phyloP scores from a whole-genome alignment of 2,888 invertebrate genomes.

The Phortica okadai region DNA sequence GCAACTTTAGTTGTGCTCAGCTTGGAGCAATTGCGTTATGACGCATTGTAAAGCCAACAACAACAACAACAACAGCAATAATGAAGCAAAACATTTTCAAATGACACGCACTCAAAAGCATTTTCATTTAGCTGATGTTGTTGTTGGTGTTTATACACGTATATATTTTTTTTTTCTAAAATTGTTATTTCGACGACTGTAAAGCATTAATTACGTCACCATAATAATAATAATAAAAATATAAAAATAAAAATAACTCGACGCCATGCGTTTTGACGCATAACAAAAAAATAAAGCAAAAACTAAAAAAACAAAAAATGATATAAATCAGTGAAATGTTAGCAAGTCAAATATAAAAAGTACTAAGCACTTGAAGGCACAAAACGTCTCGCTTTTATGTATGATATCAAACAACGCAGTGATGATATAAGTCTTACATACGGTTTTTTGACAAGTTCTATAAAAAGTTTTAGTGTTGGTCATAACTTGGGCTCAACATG shows the following conservation, averaged over 20 bases:
- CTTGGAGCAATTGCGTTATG: constrained; percentile 11
- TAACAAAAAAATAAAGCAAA: background rate
- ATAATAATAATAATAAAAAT: background rate
- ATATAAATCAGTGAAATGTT: background rate
- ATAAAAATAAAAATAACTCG: no score
- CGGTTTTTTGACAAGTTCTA: no score
- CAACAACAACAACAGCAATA: background rate
- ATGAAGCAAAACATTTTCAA: constrained; percentile 6
- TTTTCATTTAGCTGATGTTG: constrained; percentile 7
- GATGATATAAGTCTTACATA: no score
- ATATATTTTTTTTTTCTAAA: background rate
- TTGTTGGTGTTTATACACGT: constrained; percentile 19
- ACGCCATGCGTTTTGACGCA: no score
- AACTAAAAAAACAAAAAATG: background rate
- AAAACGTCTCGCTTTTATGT: no score
- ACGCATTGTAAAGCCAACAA: constrained; percentile 12
- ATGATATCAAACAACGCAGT: no score
- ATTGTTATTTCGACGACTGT: background rate
- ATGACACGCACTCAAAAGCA: constrained; percentile 26
- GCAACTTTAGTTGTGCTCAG: constrained; percentile 10
- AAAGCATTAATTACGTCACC: background rate
- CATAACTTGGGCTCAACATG: no score
- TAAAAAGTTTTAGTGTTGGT: no score
- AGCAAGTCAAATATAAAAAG: no score
- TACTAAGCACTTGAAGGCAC: no score